Evolutionary conservation across 2,888 invertebrate species (phyloP).

Genomic region (Pseudococcus viburni): DNA sequence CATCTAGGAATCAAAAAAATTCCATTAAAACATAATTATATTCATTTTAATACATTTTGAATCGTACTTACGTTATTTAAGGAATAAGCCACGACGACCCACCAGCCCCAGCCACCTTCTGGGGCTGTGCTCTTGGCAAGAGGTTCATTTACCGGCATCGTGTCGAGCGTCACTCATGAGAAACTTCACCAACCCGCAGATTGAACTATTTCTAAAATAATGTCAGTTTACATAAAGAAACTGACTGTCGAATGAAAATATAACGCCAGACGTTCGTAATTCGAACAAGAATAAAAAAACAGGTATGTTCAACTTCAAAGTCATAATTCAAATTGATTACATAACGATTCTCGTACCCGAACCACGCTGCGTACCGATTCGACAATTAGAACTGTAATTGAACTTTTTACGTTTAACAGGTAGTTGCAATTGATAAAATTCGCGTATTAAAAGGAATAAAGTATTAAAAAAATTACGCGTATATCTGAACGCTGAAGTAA

Average conservation of each 20-base stretch:
- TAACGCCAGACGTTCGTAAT: not conserved
- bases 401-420: constrained; percentile 40
- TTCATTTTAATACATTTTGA: not conserved
- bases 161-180: not conserved
- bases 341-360: not conserved
- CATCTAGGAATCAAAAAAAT: constrained; percentile 74
- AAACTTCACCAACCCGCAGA: not conserved
- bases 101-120: constrained; percentile 86
- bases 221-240: not conserved
- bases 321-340: constrained; percentile 33
- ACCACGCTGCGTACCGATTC: constrained; percentile 12
- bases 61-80: constrained; percentile 79
- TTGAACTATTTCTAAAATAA: not conserved
- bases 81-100: constrained; percentile 81
- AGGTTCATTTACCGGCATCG: constrained; percentile 21
- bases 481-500: not conserved
- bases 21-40: not conserved
- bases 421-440: constrained; percentile 12
- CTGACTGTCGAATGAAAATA: not conserved
- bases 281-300: constrained; percentile 26
- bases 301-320: constrained; percentile 37
- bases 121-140: constrained; percentile 72
- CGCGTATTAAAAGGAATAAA: not conserved
- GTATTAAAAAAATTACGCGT: constrained; percentile 7
- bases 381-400: constrained; percentile 1